Evolutionary conservation across 2,888 invertebrate genomes (phyloP), one percentile per base, ranked within the genome.

Genomic region (Eledone cirrhosa): DNA sequence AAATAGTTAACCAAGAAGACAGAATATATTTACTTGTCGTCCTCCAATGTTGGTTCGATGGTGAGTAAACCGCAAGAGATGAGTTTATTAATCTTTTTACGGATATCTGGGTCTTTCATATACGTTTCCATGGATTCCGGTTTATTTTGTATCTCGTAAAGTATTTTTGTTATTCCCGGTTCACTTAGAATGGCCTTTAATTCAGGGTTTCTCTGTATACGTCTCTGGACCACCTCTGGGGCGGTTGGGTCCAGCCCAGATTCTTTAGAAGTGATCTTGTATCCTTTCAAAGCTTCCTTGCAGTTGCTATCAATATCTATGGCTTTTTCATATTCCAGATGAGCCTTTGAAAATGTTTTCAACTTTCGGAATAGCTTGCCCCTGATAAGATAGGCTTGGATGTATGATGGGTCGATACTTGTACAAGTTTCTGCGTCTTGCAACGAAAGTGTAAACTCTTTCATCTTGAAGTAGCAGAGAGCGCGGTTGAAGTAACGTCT

Each of bases 1-100:
- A 41, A 41, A 7, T 41, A 41, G 4, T 41, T n/a, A n/a, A 41
- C 33, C 33, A 41, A 8, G 4, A 41, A 41, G 4, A 41, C 41
- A 41, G 11, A 41, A 41, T 8, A 41, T 41, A 8, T 5, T 41
- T 41, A 41, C 41, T 41, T 41, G 5, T 41, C 41, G 8, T 41
- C 3, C 3, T 11, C 41, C 41, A 41, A 8, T 41, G 11, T 11
- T 41, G 41, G 41, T 8, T 41, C 41, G 11, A 41, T 41, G 0
- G 41, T 72, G 29, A 72, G 72, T 41, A 72, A 19, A 2, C 72
- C 72, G 19, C 72, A 72, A 31, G 31, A 29, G n/a, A 72, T 31
- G 13, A 72, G 72, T 24, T 72, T 72, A n/a, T 72, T 22, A 41
- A 72, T 72, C 41, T 72, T 72, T 22, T 33, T 72, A 2, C 72